phyloP scores from a whole-genome alignment of 2,888 invertebrate genomes.

The Gibbula magus region DNA sequence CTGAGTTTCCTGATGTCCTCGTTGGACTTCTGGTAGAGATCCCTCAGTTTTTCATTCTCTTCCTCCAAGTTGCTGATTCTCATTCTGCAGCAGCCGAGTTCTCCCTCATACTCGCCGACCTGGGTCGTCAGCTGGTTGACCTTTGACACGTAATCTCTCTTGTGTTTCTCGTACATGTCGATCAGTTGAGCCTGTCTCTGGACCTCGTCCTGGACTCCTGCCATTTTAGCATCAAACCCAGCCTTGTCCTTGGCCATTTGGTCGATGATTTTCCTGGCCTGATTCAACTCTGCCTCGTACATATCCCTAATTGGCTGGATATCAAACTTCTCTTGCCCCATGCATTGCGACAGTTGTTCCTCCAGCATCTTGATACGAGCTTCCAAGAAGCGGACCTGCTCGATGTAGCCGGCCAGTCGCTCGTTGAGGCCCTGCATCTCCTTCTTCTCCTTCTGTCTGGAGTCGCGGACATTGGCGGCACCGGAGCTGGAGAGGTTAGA shows the following conservation, averaged over 20 bases:
- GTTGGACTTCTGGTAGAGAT: constrained; percentile 40
- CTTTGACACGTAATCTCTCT: constrained; percentile 44
- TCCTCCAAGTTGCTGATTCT: constrained; percentile 51
- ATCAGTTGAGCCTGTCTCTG: constrained; percentile 59
- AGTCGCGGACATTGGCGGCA: constrained; percentile 74
- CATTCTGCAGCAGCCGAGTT: constrained; percentile 48
- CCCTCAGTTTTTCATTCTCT: constrained; percentile 46
- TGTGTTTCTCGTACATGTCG: constrained; percentile 37
- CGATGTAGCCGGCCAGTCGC: constrained; percentile 77
- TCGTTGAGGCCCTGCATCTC: constrained; percentile 77
- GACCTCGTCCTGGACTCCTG: constrained; percentile 75
- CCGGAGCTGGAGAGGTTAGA: constrained; percentile 60
- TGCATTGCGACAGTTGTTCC: constrained; percentile 67
- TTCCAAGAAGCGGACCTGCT: constrained; percentile 75
- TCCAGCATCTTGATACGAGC: constrained; percentile 70
- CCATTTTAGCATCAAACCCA: constrained; percentile 75
- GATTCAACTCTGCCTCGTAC: constrained; percentile 76
- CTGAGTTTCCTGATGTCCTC: constrained; percentile 53
- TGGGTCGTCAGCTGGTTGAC: constrained; percentile 52
- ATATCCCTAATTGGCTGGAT: constrained; percentile 72
- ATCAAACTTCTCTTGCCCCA: constrained; percentile 62
- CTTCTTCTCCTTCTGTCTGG: constrained; percentile 76
- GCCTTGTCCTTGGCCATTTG: constrained; percentile 75
- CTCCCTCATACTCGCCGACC: constrained; percentile 58
- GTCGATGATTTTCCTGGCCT: constrained; percentile 75